Evolutionary conservation across 2,797 vertebrate species (phyloP).

Genomic region (Cynopterus sphinx): DNA sequence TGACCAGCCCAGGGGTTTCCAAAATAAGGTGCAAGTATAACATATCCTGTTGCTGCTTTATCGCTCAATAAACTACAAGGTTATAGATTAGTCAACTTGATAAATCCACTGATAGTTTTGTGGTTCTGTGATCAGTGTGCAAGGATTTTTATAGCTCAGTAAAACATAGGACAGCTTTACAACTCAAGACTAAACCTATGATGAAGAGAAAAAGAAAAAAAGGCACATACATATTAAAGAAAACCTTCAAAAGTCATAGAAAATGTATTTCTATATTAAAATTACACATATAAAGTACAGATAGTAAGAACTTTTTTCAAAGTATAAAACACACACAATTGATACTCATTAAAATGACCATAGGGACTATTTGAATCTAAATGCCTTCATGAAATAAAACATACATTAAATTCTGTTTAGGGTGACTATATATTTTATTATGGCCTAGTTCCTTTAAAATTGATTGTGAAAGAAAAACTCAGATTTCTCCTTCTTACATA

Average conservation of each 20-base stretch:
- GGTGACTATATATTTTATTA: neutral
- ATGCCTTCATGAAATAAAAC: neutral
- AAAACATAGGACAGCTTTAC: constrained; percentile 67
- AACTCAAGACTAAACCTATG: constrained; percentile 21
- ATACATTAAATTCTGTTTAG: neutral
- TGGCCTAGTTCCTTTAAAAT: neutral
- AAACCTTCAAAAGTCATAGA: constrained; percentile 59
- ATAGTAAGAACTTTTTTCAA: constrained; percentile 22
- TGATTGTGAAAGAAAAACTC: neutral
- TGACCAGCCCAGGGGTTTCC: neutral
- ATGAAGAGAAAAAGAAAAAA: constrained; percentile 54
- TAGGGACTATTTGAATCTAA: neutral
- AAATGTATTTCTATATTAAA: constrained; percentile 51
- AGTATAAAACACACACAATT: neutral
- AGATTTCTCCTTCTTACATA: neutral
- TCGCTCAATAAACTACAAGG: constrained; percentile 45
- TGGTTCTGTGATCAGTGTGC: constrained; percentile 37
- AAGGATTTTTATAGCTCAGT: constrained; percentile 65
- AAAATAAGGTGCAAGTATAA: neutral
- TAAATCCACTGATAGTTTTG: constrained; percentile 61
- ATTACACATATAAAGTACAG: neutral
- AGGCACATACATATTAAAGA: constrained; percentile 49
- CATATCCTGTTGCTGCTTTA: constrained; percentile 34
- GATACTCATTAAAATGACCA: neutral
- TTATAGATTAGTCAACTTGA: constrained; percentile 61